Conservation (phyloP, 2,113 vertebrate species). For the Mus pahari region DNA sequence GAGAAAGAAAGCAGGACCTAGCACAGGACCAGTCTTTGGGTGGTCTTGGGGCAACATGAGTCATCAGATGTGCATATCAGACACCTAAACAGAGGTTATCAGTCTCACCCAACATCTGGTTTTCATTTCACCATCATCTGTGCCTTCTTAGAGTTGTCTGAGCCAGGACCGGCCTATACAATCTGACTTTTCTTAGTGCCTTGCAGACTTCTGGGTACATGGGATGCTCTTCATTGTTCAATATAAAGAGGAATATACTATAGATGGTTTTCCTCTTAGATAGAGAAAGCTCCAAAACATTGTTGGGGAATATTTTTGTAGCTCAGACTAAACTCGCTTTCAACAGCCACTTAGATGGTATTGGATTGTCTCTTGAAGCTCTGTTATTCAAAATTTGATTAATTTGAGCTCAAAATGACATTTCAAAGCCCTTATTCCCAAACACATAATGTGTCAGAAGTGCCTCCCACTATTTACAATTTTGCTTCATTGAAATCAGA, state of each 20-base stretch:
- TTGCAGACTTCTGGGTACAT: not conserved
- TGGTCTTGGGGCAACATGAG: not conserved
- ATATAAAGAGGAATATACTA: not conserved
- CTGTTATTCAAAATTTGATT: constrained; percentile 76
- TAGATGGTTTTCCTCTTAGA: not conserved
- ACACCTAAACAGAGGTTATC: not conserved
- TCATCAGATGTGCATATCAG: not conserved
- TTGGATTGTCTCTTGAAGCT: constrained; percentile 70
- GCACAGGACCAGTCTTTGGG: not conserved
- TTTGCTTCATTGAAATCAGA: constrained; percentile 80
- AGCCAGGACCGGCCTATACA: not conserved
- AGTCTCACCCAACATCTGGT: not conserved
- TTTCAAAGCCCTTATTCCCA: constrained; percentile 72
- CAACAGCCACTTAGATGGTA: constrained; percentile 49
- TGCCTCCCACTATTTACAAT: constrained; percentile 72
- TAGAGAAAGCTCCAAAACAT: not conserved
- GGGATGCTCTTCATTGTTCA: not conserved
- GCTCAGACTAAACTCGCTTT: constrained; percentile 52
- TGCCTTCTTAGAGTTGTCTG: not conserved
- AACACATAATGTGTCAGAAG: constrained; percentile 74
- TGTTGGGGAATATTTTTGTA: constrained; percentile 31
- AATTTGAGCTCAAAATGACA: constrained; percentile 74
- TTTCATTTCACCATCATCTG: not conserved
- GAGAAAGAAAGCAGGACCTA: not conserved
- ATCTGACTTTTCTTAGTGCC: not conserved